These are phyloP conservation scores for Archaeoteleia sp. DNA, from an alignment of 2,888 invertebrate species.

Conservation along the genomic window DNA sequence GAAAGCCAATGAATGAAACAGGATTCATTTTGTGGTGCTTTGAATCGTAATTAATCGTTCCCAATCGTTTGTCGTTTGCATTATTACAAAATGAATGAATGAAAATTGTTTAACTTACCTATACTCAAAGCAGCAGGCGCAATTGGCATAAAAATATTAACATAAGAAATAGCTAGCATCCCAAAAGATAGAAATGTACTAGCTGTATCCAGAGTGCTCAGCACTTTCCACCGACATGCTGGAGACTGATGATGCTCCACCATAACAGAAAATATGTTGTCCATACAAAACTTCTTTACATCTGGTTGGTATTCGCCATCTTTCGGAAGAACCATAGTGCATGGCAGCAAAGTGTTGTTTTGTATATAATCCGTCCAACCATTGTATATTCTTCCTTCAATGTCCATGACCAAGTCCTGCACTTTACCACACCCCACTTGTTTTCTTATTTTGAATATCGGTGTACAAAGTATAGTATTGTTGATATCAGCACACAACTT, in stretches of 20 bases:
- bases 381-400: conserved; percentile 58
- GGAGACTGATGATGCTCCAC: conserved; percentile 57
- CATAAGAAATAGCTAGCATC: conserved; percentile 48
- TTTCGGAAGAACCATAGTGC: conserved; percentile 63
- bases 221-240: conserved; percentile 22
- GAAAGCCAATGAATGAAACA: too few relatives aligned
- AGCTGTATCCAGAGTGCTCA: conserved; percentile 38
- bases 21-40: too few relatives aligned
- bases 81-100: too few relatives aligned
- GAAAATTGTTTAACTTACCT: too few relatives aligned
- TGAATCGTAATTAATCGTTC: too few relatives aligned
- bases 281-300: conserved; percentile 40
- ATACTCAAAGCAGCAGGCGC: conserved; percentile 44
- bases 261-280: conserved; percentile 57
- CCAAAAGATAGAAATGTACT: conserved; percentile 41
- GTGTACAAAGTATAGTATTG: too few relatives aligned
- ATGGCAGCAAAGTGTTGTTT: conserved; percentile 59
- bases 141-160: conserved; percentile 59
- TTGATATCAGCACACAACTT: too few relatives aligned
- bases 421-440: too few relatives aligned
- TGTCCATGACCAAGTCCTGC: too few relatives aligned
- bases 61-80: not conserved
- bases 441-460: too few relatives aligned
- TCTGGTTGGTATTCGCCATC: conserved; percentile 63
- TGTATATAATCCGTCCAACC: conserved; percentile 59